Percentiles rank a stretch among this genome's conserved stretches.
Conservation (phyloP, 2,113 vertebrate genomes). For the Pterocles gutturalis region DNA sequence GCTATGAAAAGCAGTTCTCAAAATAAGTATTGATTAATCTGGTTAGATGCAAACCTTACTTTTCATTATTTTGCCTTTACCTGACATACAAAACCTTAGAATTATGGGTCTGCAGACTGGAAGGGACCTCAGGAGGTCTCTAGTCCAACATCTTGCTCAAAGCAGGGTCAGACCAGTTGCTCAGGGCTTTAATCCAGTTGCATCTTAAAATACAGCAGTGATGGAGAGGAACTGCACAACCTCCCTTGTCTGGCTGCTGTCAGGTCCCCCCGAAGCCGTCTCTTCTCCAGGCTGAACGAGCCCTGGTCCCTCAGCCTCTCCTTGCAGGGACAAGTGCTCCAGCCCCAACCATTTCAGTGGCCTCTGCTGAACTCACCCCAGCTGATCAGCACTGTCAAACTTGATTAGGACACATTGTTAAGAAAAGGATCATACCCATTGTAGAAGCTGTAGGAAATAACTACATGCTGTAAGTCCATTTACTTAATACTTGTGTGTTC, state of each 20-base stretch:
- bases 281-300: not conserved
- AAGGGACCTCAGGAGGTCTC: not conserved
- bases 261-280: not conserved
- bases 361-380: not conserved
- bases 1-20: conserved; percentile 54
- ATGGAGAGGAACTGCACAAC: not conserved
- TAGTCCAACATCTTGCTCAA: not conserved
- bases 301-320: not conserved
- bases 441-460: not conserved
- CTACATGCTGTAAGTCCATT: not conserved
- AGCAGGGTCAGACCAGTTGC: not conserved
- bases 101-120: not conserved
- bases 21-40: conserved; percentile 28
- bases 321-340: not conserved
- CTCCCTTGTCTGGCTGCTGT: not conserved
- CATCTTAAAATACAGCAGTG: not conserved
- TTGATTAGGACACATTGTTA: not conserved
- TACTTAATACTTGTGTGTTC: not conserved
- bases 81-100: not conserved
- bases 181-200: not conserved
- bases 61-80: not conserved
- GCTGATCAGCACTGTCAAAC: not conserved
- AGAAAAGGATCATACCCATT: not conserved
- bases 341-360: not conserved
- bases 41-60: conserved; percentile 37